phyloP scores from a whole-genome alignment of 1,140 invertebrate genomes.

The Belonocnema kinseyi region DNA sequence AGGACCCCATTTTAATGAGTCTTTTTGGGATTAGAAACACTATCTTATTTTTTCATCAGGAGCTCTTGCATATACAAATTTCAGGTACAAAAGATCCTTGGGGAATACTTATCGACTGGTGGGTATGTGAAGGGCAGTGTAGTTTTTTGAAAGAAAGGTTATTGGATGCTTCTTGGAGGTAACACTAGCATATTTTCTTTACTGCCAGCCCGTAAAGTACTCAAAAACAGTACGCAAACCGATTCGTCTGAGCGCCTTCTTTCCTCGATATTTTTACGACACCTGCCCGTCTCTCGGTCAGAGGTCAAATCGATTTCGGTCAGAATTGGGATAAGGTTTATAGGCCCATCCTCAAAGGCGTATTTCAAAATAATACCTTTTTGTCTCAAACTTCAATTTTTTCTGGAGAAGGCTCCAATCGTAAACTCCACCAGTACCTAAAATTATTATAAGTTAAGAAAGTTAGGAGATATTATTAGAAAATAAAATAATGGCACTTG shows the following conservation, averaged over 20 bases:
- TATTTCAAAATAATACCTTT: neutral
- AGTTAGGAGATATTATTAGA: no score
- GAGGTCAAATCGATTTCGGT: conserved; percentile 43
- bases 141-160: conserved; percentile 28
- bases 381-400: neutral
- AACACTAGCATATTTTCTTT: neutral
- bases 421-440: no score
- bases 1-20: no score
- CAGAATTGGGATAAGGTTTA: conserved; percentile 41
- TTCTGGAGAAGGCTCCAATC: neutral
- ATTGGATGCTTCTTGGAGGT: conserved; percentile 21
- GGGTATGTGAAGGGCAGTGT: conserved; percentile 20
- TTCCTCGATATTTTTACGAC: conserved; percentile 42
- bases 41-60: neutral
- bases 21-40: no score
- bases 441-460: no score
- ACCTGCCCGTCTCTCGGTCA: conserved; percentile 35
- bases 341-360: conserved; percentile 10
- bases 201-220: conserved; percentile 35
- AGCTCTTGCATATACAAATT: neutral
- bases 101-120: neutral
- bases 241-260: conserved; percentile 33
- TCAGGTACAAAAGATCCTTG: neutral
- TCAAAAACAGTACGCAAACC: conserved; percentile 36
- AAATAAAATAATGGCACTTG: no score